Evolutionary conservation across 2,113 vertebrate genomes (phyloP), one percentile per base, ranked within the genome.

Genomic region (Psettodes erumei): DNA sequence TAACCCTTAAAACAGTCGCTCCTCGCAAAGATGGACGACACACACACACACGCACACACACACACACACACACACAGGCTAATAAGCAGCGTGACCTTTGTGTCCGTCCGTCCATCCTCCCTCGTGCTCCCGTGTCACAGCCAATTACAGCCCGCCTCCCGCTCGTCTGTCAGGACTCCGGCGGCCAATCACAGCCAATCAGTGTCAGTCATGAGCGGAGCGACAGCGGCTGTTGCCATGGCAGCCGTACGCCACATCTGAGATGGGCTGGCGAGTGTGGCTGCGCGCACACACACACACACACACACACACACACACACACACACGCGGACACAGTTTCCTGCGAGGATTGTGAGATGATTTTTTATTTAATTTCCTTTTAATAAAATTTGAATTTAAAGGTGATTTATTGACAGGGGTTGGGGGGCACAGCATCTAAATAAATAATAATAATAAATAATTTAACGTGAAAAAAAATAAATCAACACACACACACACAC

Each of bases 91-190:
- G 37, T 64, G 75, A 88, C 81, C 66, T 77, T 82, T 69, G 43
- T 2, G 43, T 30, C 28, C 37, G 79, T 76, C 61, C 33, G 12
- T 10, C 53, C 61, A 11, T 30, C 64, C 18, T 60, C 61, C 43
- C 48, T 77, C 55, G 16, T n/a, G 30, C 61, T 42, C 48, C 67
- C 42, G 8, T 35, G 63, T 54, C 21, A 1, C 61, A 38, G 70
- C 77, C 77, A 73, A 71, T 82, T 82, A 83, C 71, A 56, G 78
- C 64, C 28, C 66, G 69, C 79, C 77, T 71, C 70, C 58, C 8
- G 51, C 43, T 50, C 25, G 9, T 48, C 30, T 25, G 74, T 76
- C 55, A 47, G 48, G 21, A 40, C 42, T 1, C 25, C 35, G 63
- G 56, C 15, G 2, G 42, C 72, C 78, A 75, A 73, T 87, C 63